phyloP scores from a whole-genome alignment of 2,888 invertebrate genomes.

The Eristalis intricaria region DNA sequence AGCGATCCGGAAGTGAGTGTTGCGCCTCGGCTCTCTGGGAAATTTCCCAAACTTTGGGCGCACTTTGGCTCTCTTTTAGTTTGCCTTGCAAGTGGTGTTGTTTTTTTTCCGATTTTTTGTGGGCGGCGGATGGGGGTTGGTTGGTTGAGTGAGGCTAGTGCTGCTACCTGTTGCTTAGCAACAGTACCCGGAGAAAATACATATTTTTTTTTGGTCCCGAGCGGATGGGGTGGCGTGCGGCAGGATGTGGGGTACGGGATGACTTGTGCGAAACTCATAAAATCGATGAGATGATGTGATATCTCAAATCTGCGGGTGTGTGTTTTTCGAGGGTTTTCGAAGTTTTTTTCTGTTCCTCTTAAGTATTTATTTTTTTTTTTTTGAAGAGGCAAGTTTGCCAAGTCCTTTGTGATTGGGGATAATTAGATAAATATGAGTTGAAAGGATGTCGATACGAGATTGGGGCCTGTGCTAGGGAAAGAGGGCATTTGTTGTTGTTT shows the following conservation, averaged over 20 bases:
- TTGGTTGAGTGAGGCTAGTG: constrained; percentile 39
- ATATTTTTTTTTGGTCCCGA: neutral
- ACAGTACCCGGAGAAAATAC: constrained; percentile 46
- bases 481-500: neutral
- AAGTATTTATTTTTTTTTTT: neutral
- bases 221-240: neutral
- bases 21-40: neutral
- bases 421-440: neutral
- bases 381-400: neutral
- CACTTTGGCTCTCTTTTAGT: constrained; percentile 2
- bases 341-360: neutral
- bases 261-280: constrained; percentile 47
- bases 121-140: neutral
- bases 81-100: neutral
- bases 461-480: neutral
- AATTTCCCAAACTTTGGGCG: neutral
- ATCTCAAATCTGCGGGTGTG: constrained; percentile 9
- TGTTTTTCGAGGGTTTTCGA: neutral
- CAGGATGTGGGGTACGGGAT: constrained; percentile 7
- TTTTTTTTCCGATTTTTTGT: neutral
- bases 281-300: constrained; percentile 53
- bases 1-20: too few relatives aligned
- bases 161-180: constrained; percentile 69
- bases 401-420: constrained; percentile 1
- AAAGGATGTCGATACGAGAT: neutral